These are phyloP conservation scores for Drosophila buzzatii DNA, from an alignment of 2,888 invertebrate species.

Conservation along the genomic window DNA sequence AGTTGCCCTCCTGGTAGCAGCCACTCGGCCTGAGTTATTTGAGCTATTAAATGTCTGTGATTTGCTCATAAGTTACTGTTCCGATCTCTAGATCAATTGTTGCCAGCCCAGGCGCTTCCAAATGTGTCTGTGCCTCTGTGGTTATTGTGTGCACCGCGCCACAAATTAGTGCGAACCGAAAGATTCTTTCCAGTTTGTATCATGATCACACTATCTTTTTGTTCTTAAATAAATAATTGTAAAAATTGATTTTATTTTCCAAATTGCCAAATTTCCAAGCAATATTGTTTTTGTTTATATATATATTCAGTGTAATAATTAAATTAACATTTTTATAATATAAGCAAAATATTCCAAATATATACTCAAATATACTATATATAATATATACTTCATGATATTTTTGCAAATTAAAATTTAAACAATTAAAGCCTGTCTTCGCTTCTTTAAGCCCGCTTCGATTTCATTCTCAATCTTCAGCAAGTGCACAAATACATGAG, in stretches of 20 bases:
- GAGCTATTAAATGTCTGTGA: conserved; percentile 75
- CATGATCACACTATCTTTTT: conserved; percentile 2
- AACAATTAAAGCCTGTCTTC: too few relatives aligned
- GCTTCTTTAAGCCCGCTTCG: background rate
- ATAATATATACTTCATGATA: too few relatives aligned
- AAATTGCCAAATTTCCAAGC: too few relatives aligned
- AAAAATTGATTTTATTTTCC: background rate
- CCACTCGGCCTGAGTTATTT: conserved; percentile 65
- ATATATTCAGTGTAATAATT: background rate
- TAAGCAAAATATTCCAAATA: too few relatives aligned
- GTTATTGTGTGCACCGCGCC: conserved; percentile 29
- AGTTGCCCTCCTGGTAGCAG: conserved; percentile 34
- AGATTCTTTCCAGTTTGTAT: conserved; percentile 8
- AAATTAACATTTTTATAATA: too few relatives aligned
- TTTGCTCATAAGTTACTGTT: conserved; percentile 71
- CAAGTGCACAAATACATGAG: background rate
- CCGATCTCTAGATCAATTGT: conserved; percentile 62
- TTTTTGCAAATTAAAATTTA: too few relatives aligned
- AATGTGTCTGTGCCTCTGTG: conserved; percentile 43
- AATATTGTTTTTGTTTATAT: too few relatives aligned
- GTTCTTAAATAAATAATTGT: background rate
- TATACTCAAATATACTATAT: too few relatives aligned
- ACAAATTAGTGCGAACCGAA: conserved; percentile 28
- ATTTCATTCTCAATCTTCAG: background rate
- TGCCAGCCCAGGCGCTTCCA: conserved; percentile 53